phyloP scores from a whole-genome alignment of 2,113 vertebrate species.

The Orthonyx spaldingii region DNA sequence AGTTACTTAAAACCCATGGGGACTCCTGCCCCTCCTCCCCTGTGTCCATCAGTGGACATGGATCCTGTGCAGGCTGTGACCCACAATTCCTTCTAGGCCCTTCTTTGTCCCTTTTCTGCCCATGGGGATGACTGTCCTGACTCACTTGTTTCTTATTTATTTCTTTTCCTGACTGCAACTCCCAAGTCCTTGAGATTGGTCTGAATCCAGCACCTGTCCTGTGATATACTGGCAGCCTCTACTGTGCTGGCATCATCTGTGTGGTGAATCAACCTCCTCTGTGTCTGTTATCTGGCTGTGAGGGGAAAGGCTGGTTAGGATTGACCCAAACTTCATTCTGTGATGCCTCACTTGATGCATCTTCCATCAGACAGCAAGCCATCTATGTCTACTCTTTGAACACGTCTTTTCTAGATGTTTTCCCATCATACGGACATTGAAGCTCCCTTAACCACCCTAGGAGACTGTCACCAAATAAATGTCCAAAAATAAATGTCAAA shows the following conservation, averaged over 20 bases:
- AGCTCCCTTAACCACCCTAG: background rate
- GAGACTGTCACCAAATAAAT: background rate
- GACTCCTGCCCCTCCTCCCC: background rate
- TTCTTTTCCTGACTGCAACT: background rate
- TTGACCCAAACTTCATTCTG: background rate
- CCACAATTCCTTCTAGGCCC: background rate
- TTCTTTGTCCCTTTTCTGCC: background rate
- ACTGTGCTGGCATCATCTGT: background rate
- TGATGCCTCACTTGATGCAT: background rate
- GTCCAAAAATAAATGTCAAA: too few species aligned
- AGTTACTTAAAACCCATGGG: background rate
- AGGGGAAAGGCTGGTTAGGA: background rate
- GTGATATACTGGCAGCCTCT: background rate
- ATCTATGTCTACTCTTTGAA: background rate
- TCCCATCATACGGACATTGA: background rate
- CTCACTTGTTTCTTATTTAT: background rate
- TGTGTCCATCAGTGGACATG: background rate
- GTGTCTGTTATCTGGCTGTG: background rate
- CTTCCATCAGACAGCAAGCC: background rate
- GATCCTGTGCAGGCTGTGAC: background rate
- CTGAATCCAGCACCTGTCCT: background rate
- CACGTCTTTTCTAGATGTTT: background rate
- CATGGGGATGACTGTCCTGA: background rate
- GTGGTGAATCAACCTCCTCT: background rate
- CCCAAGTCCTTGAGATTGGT: background rate